Evolutionary conservation across 2,888 invertebrate species (phyloP).

Genomic region (Linhomoeus sp.): DNA sequence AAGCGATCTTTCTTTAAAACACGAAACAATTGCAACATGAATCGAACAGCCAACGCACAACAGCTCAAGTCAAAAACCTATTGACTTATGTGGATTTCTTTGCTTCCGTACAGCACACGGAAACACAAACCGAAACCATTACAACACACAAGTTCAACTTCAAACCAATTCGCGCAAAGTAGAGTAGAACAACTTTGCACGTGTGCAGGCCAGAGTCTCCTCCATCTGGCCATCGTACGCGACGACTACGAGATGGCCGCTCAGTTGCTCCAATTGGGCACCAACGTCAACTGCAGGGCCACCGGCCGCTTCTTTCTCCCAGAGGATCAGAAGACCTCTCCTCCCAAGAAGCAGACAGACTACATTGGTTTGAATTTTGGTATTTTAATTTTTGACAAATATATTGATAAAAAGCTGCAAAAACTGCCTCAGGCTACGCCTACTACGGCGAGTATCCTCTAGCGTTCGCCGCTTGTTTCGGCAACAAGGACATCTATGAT

Average conservation of each 20-base stretch:
- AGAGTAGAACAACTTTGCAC: too few species aligned
- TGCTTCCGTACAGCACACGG: too few species aligned
- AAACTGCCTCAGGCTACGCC: constrained; percentile 61
- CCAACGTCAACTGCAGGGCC: constrained; percentile 74
- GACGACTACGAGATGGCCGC: constrained; percentile 84
- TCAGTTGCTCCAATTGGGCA: constrained; percentile 64
- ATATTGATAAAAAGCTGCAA: too few species aligned
- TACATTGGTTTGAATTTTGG: constrained; percentile 55
- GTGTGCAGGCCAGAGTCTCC: constrained; percentile 58
- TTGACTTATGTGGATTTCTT: too few species aligned
- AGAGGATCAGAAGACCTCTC: constrained; percentile 60
- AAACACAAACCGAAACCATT: too few species aligned
- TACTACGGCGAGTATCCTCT: constrained; percentile 92
- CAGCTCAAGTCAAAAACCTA: too few species aligned
- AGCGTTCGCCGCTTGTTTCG: constrained; percentile 91
- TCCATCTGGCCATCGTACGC: constrained; percentile 88
- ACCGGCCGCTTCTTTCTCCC: constrained; percentile 86
- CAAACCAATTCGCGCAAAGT: too few species aligned
- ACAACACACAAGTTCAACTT: too few species aligned
- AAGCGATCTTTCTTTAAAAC: too few species aligned
- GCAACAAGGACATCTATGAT: constrained; percentile 91
- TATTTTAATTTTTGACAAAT: too few species aligned
- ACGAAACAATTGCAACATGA: too few species aligned
- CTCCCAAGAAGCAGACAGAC: constrained; percentile 59
- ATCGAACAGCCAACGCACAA: too few species aligned